Evolutionary conservation across 2,113 vertebrate genomes (phyloP), one percentile per base, ranked within the genome.

Genomic region (Cephalopterus ornatus): DNA sequence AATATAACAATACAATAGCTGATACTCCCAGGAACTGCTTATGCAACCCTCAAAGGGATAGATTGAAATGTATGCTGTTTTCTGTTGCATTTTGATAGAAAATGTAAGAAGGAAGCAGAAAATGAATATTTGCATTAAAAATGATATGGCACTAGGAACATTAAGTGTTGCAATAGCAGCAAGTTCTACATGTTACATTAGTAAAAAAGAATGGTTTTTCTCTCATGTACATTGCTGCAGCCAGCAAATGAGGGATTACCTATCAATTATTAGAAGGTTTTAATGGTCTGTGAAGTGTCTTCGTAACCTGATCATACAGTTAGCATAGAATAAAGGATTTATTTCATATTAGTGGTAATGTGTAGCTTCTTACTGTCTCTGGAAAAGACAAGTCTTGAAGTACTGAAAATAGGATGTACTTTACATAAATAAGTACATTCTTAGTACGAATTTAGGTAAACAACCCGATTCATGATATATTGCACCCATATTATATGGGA

Each of bases 101-200:
- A 97, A 95, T 93, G 71, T 91, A 95, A 97, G 90, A 96, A 95
- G 93, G 89, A 97, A 92, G 85, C 92, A 95, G 94, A 97, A 98
- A 97, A 98, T 97, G 94, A 98, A 95, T 97, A 97, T 97, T 97
- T 98, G 95, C 96, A 96, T 98, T 98, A 97, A 97, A 98, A 98
- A 97, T 97, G 58, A 97, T 97, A 97, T n/a, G 63, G 92, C 94
- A 85, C 93, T 95, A 33, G 58, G 85, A 95, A 88, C 94, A 97
- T 97, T 98, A 97, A 98, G 95, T 97, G 97, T 95, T 97, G 91
- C 95, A 93, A 59, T 62, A 97, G 97, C 91, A 97, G 96, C 93
- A 96, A 97, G 93, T 97, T 97, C 97, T 97, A 85, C 95, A 88
- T 97, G 94, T 98, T 97, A 96, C 72, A 94, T 98, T 97, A 97